Evolutionary conservation across 2,113 vertebrate species (phyloP).

Genomic region (Sporophila hypoxantha): DNA sequence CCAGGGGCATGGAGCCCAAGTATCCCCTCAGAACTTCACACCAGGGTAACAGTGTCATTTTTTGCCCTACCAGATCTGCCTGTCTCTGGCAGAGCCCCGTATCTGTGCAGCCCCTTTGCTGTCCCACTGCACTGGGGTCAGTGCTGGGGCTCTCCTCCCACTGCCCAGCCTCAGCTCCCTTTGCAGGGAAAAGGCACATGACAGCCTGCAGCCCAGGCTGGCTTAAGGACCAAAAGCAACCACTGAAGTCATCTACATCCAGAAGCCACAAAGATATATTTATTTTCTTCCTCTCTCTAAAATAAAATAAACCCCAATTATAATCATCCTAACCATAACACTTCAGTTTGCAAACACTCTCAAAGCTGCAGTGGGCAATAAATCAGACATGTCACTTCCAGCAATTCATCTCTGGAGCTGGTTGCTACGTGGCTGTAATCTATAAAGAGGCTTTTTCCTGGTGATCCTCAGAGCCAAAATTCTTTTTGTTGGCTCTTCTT

Average conservation of each 20-base stretch:
- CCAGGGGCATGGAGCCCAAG: no score
- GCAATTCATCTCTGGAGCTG: not conserved
- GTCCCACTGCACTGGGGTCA: not conserved
- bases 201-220: not conserved
- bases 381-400: not conserved
- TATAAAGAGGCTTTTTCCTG: not conserved
- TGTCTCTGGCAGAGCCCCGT: accelerated
- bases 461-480: not conserved
- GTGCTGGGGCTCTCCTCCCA: not conserved
- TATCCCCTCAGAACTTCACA: not conserved
- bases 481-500: constrained; percentile 5
- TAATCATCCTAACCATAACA: not conserved
- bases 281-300: not conserved
- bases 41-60: not conserved
- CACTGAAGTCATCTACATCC: not conserved
- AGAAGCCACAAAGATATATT: not conserved
- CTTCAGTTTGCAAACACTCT: not conserved
- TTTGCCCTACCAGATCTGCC: not conserved
- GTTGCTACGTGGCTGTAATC: not conserved
- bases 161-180: not conserved
- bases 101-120: not conserved
- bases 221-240: not conserved
- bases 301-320: not conserved
- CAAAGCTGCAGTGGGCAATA: not conserved
- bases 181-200: not conserved